Conservation (phyloP, 2,113 vertebrate genomes). For the Mastomys natalensis region DNA sequence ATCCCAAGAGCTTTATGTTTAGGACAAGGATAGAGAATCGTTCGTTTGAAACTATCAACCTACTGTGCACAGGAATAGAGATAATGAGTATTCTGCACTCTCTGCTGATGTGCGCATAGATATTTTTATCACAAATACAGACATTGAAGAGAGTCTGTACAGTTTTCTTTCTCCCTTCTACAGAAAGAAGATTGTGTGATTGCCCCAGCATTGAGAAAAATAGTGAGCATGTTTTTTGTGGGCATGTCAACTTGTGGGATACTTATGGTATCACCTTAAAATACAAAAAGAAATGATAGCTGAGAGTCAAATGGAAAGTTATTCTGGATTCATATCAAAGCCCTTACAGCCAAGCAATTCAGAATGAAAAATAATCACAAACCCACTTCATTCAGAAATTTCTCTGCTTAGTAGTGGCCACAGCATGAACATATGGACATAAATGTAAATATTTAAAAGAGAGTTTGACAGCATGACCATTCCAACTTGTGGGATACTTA, state of each 20-base stretch:
- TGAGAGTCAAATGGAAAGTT: background rate
- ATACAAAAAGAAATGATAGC: background rate
- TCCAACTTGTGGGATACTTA: too few species aligned
- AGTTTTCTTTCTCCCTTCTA: background rate
- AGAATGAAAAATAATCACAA: background rate
- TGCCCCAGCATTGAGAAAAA: too few species aligned
- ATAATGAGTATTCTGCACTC: background rate
- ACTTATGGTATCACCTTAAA: background rate
- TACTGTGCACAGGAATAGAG: background rate
- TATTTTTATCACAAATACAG: background rate
- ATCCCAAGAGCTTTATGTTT: background rate
- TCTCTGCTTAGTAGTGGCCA: background rate
- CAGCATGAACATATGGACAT: background rate
- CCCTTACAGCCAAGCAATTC: background rate
- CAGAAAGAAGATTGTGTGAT: background rate
- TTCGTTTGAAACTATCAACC: background rate
- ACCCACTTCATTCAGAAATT: background rate
- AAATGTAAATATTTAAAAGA: background rate
- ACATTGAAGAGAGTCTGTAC: background rate
- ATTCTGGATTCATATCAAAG: background rate
- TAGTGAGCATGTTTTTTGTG: background rate
- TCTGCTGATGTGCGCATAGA: background rate
- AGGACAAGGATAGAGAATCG: background rate
- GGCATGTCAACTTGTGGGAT: background rate
- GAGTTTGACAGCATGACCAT: background rate